Percentiles rank a stretch among this genome's conserved stretches.
Evolutionary conservation across 1,140 invertebrate genomes (phyloP).

Genomic region (Temnothorax longispinosus): DNA sequence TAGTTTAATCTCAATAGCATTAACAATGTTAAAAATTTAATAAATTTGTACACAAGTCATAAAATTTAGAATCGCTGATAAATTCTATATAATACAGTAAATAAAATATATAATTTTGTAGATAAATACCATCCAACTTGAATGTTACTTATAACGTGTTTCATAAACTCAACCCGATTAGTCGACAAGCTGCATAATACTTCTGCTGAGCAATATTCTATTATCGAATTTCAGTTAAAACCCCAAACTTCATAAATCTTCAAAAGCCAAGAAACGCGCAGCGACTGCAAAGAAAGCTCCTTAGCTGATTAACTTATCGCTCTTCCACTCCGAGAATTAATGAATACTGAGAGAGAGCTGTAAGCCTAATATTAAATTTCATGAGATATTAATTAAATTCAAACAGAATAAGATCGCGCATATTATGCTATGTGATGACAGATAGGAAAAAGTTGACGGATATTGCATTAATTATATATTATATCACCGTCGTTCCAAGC

Average conservation of each 20-base stretch:
- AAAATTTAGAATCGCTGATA: neutral
- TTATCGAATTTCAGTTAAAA: slow-evolving; percentile 30
- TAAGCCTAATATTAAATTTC: slow-evolving; percentile 54
- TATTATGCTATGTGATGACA: neutral
- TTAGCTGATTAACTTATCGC: slow-evolving; percentile 58
- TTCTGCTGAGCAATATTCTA: slow-evolving; percentile 7
- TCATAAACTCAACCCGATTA: neutral
- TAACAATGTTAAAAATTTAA: slow-evolving; percentile 6
- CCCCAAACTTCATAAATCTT: slow-evolving; percentile 47
- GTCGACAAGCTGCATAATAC: neutral
- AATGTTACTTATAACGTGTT: neutral
- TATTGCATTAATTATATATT: neutral
- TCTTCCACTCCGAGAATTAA: slow-evolving; percentile 46
- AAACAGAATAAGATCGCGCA: slow-evolving; percentile 49
- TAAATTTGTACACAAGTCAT: neutral
- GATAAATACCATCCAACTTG: neutral
- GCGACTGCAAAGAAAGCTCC: slow-evolving; percentile 50
- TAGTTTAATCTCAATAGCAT: neutral
- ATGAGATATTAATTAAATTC: slow-evolving; percentile 60
- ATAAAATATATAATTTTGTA: neutral
- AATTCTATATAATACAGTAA: neutral
- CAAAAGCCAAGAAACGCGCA: slow-evolving; percentile 38
- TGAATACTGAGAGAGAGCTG: slow-evolving; percentile 49
- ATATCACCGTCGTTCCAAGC: neutral
- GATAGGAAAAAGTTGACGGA: neutral